Conservation (phyloP, 2,888 invertebrate species). For the Limnephilus lunatus region DNA sequence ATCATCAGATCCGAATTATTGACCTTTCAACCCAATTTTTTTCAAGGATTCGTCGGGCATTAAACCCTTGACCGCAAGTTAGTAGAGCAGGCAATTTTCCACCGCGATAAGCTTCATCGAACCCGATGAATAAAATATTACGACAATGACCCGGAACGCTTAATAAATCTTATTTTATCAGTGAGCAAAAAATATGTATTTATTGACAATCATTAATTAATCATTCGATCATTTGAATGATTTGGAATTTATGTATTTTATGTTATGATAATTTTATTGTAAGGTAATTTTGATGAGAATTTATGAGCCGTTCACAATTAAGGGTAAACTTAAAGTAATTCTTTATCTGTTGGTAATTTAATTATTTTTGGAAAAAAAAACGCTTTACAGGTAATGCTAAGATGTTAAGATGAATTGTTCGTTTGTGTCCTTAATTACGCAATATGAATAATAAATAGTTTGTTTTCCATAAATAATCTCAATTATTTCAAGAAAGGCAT, state of each 20-base stretch:
- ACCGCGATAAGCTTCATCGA: neutral
- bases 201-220: neutral
- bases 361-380: no score
- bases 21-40: neutral
- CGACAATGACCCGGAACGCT: neutral
- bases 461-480: no score
- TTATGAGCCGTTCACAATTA: neutral
- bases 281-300: neutral
- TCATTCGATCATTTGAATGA: no score
- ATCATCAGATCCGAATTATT: neutral
- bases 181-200: neutral
- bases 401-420: no score
- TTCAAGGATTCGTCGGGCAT: neutral
- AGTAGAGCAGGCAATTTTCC: neutral
- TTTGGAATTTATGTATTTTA: no score
- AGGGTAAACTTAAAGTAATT: no score
- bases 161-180: neutral
- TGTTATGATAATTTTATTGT: no score
- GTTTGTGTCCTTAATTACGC: no score
- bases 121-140: neutral
- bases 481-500: no score
- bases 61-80: neutral
- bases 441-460: no score
- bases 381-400: no score
- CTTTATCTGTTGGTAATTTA: no score